These are phyloP conservation scores for Microctenopoma lineatum DNA, from an alignment of 2,797 vertebrate species.

Conservation along the genomic window DNA sequence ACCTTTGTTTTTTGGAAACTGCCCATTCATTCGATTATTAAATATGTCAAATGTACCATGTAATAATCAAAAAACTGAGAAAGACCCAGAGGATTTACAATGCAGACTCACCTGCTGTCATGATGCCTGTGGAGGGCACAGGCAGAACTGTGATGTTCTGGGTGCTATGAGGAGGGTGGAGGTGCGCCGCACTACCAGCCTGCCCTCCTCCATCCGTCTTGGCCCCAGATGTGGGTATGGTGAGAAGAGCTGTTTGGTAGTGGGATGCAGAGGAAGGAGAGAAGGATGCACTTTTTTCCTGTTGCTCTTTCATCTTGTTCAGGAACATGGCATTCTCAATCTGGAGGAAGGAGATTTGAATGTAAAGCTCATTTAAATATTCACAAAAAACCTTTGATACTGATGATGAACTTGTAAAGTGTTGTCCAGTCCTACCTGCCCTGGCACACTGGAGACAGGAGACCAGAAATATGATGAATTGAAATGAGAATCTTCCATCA, in stretches of 20 bases:
- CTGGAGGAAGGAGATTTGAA: slow-evolving; percentile 69
- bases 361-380: too few species aligned
- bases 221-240: slow-evolving; percentile 90
- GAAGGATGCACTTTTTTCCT: slow-evolving; percentile 91
- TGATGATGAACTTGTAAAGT: not conserved
- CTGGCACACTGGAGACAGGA: slow-evolving; percentile 91
- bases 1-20: slow-evolving; percentile 1
- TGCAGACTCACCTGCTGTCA: slow-evolving; percentile 90
- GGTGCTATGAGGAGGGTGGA: slow-evolving; percentile 91
- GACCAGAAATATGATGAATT: slow-evolving; percentile 99
- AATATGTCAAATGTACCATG: not conserved
- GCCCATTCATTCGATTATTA: slow-evolving; percentile 2
- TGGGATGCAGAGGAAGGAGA: slow-evolving; percentile 88
- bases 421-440: slow-evolving; percentile 86
- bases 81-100: not conserved
- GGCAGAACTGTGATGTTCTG: slow-evolving; percentile 98
- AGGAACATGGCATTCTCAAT: slow-evolving; percentile 98
- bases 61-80: slow-evolving; percentile 2
- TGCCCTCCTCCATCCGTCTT: slow-evolving; percentile 81
- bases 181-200: slow-evolving; percentile 73
- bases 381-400: not conserved
- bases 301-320: slow-evolving; percentile 98
- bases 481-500: slow-evolving; percentile 99
- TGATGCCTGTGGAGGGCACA: slow-evolving; percentile 94
- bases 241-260: slow-evolving; percentile 92